Percentiles rank a stretch among this genome's conserved stretches.
Evolutionary conservation across 2,797 vertebrate genomes (phyloP).

Genomic region (Channallabes apus): DNA sequence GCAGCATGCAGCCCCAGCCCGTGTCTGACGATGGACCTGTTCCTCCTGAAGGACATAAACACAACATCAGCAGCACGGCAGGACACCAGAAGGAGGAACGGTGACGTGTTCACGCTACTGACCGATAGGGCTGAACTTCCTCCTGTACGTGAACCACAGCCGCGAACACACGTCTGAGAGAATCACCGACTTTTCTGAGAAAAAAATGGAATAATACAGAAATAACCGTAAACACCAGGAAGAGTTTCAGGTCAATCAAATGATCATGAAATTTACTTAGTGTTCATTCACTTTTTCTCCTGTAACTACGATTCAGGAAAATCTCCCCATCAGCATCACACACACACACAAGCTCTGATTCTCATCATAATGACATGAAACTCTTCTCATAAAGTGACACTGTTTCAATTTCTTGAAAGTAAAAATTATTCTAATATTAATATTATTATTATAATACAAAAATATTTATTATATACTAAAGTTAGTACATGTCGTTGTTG

Average conservation of each 20-base stretch:
- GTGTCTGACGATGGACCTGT: slow-evolving; percentile 83
- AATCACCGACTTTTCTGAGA: slow-evolving; percentile 80
- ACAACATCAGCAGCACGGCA: neutral
- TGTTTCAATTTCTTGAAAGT: neutral
- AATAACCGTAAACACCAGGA: neutral
- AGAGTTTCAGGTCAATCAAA: neutral
- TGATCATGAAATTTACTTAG: no score
- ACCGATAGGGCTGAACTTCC: slow-evolving; percentile 87
- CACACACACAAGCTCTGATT: neutral
- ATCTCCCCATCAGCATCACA: neutral
- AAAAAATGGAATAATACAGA: neutral
- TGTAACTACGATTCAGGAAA: neutral
- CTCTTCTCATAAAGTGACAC: neutral
- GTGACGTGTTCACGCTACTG: slow-evolving; percentile 58
- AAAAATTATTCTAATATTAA: no score
- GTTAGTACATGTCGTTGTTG: no score
- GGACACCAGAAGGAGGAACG: neutral
- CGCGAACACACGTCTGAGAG: slow-evolving; percentile 79
- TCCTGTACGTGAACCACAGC: slow-evolving; percentile 88
- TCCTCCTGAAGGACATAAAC: slow-evolving; percentile 69
- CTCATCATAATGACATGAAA: neutral
- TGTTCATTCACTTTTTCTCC: neutral
- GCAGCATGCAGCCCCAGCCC: slow-evolving; percentile 88
- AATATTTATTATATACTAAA: neutral
- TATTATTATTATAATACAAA: no score